Base-by-base conservation (phyloP, 2,113 vertebrate genomes). In the Thalassarche chlororhynchos region DNA sequence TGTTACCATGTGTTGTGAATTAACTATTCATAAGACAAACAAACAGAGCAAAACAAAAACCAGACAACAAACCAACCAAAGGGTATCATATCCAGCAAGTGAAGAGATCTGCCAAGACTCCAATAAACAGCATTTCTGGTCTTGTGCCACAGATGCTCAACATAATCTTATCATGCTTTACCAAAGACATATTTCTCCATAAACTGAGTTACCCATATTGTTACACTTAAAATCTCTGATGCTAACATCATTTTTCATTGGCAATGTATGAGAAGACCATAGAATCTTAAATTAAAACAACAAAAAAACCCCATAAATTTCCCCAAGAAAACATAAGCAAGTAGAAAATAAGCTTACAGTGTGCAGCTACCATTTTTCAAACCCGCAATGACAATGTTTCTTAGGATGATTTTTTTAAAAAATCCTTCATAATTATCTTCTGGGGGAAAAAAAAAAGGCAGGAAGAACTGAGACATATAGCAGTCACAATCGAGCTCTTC, bases 341-440 rank as follows among this genome's bases (percentile, higher is more conserved):
- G n/a, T n/a, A 7, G 34, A 75, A 93, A 88, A 89, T 17, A 46
- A 69, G 46, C 74, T 87, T 77, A 83, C 17, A n/a, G 28, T 1
- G 0, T 14, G 55, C 72, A 92, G 55, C 26, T 25, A 76, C 47
- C 15, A 32, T 80, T 64, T 61, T 62, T 85, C 61, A 95, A 54
- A 91, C 32, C 34, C 3, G 8, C 40, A 84, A 24, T 8, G 34
- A 90, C 18, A 71, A 20, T 1, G 15, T 19, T 47, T 69, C 61
- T 82, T 64, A 31, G 26, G 57, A 76, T 58, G 25, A 36, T 52
- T 40, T 64, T 36, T 96, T 13, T 9, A 17, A n/a, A 17, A 84
- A 89, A 18, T 77, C 38, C 57, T 76, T 97, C 95, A 79, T 66
- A 93, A 97, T 93, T 97, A 95, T 96, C 95, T 96, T 96, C 71